Evolutionary conservation across 2,797 vertebrate species (phyloP), one percentile per base, ranked within the genome.

Genomic region (Neosilurus mollespiculum): DNA sequence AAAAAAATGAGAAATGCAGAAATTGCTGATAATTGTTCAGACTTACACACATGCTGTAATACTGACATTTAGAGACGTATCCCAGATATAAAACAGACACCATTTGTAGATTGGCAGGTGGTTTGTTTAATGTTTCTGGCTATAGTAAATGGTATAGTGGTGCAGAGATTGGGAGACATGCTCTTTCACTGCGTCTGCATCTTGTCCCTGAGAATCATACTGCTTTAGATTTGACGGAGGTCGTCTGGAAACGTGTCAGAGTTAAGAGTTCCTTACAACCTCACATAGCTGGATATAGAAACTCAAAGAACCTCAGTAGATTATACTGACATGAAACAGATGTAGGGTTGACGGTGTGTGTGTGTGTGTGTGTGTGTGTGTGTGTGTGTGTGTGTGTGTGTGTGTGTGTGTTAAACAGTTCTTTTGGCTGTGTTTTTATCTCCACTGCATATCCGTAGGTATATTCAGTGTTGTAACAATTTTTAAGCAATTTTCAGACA

Each of bases 161-260:
- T 76, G 54, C 10, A 0, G 11, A 5, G 73, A 37, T 76, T 59
- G 16, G 30, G 30, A 22, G 59, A 76, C 73, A 76, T 54, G 5
- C 54, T 30, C 26, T 54, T 82, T 54, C 75, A 2, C 58, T 5
- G 9, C 83, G 62, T 67, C 69, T 80, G 81, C 82, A 83, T 87
- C 82, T 79, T 56, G 75, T 86, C 78, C 77, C 37, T 34, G 34
- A 67, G 69, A 85, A 85, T 86, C 87, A 61, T 70, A 62, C 65
- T 43, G 24, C 64, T 81, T 72, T 81, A 70, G 22, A 65, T 85
- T 76, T 81, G 56, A 81, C 64, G 81, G 51, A 70, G 76, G 80
- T 30, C 58, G 51, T 64, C 66, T 62, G 82, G 83, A 77, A 83
- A 82, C 34, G 71, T 77, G 75, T 86, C 72, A 77, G 54, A 37